A percentile compares a stretch with the other conserved stretches of the same genome.
These are phyloP conservation scores for Campylomormyrus tamandua DNA, from an alignment of 2,113 vertebrate species.

Conservation along the genomic window DNA sequence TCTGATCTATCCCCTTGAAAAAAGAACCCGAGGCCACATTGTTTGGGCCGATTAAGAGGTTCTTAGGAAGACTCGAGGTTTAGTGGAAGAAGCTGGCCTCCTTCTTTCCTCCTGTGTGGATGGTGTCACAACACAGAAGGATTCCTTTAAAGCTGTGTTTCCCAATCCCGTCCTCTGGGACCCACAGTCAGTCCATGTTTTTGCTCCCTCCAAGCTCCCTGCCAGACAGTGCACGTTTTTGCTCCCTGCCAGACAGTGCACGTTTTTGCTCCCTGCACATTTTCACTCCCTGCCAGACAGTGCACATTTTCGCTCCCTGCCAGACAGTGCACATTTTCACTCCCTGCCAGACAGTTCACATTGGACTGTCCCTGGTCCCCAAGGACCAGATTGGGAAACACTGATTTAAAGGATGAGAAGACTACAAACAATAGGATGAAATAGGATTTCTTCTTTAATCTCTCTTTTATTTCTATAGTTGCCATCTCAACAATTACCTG, in stretches of 20 bases:
- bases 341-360: background rate
- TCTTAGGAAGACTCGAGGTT: slow-evolving; percentile 54
- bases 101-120: slow-evolving; percentile 32
- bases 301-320: background rate
- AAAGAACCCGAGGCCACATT: slow-evolving; percentile 51
- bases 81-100: slow-evolving; percentile 8
- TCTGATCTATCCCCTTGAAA: slow-evolving; percentile 56
- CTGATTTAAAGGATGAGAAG: slow-evolving; percentile 39
- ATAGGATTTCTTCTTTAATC: slow-evolving; percentile 47
- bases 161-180: background rate
- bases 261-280: too few species aligned
- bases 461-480: background rate
- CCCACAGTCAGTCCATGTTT: background rate
- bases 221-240: background rate
- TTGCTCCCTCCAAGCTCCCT: background rate
- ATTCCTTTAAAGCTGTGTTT: slow-evolving; percentile 31
- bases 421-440: slow-evolving; percentile 56
- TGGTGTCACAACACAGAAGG: slow-evolving; percentile 46
- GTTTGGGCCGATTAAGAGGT: slow-evolving; percentile 69
- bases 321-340: background rate
- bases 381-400: background rate
- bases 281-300: too few species aligned
- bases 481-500: background rate
- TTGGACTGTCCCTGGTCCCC: background rate
- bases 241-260: too few species aligned